These are phyloP conservation scores for Grapholita molesta DNA, from an alignment of 1,140 invertebrate species.

Conservation along the genomic window DNA sequence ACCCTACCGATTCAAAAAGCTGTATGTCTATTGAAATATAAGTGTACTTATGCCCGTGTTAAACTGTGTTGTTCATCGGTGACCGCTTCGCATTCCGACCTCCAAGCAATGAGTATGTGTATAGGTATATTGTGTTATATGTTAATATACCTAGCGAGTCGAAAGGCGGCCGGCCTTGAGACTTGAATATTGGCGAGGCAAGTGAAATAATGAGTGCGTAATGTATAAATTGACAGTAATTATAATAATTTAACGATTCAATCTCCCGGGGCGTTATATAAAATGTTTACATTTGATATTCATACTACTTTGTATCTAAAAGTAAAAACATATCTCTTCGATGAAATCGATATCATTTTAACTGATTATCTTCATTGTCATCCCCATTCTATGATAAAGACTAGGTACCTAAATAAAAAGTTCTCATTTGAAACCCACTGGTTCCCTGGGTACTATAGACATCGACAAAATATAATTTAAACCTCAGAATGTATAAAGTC, in stretches of 20 bases:
- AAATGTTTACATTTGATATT: not conserved
- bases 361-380: too few relatives aligned
- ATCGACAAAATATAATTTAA: too few relatives aligned
- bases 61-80: not conserved
- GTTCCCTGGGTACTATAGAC: too few relatives aligned
- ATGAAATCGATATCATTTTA: too few relatives aligned
- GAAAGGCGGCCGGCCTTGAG: slow-evolving; percentile 4
- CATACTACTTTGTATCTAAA: too few relatives aligned
- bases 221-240: slow-evolving; percentile 11
- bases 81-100: not conserved
- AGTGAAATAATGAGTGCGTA: slow-evolving; percentile 1
- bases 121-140: not conserved
- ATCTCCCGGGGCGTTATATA: not conserved
- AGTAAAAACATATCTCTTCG: too few relatives aligned
- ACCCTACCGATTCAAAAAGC: not conserved
- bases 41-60: not conserved
- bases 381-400: too few relatives aligned
- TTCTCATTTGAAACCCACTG: too few relatives aligned
- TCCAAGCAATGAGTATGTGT: not conserved
- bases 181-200: not conserved
- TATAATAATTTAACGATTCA: not conserved
- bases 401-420: too few relatives aligned
- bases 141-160: slow-evolving; percentile 11
- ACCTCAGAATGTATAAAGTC: too few relatives aligned
- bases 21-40: not conserved